A percentile compares a stretch with the other conserved stretches of the same genome.
Conservation (phyloP, 2,113 vertebrate genomes). For the Calypte anna region DNA sequence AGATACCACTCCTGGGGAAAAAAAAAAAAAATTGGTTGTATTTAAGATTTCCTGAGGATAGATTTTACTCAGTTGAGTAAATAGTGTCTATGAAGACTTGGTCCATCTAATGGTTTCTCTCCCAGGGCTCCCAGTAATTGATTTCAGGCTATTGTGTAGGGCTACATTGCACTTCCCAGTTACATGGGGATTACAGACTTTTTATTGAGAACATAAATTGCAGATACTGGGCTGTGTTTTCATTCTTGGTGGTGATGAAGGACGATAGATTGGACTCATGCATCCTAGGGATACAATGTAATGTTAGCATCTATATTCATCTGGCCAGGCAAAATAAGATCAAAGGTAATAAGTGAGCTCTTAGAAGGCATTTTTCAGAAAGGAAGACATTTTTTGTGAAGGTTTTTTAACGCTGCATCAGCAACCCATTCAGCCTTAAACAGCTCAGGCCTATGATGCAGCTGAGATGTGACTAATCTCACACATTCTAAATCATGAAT, state of each 20-base stretch:
- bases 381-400: background rate
- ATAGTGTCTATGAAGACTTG: background rate
- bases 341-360: background rate
- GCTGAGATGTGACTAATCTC: background rate
- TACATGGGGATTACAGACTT: background rate
- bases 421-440: background rate
- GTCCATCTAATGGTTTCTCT: background rate
- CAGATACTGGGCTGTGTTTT: background rate
- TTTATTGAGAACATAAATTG: background rate
- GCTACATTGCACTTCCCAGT: background rate
- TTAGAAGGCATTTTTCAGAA: background rate
- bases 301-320: background rate
- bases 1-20: background rate
- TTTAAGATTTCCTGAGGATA: background rate
- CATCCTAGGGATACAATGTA: background rate
- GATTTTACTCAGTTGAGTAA: background rate
- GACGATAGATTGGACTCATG: background rate
- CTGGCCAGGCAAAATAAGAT: background rate
- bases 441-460: background rate
- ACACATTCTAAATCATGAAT: background rate
- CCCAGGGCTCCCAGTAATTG: background rate
- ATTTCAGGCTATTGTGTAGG: background rate
- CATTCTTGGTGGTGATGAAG: background rate
- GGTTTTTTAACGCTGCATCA: background rate
- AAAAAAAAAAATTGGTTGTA: background rate